phyloP scores from a whole-genome alignment of 2,888 invertebrate species.

The Psococerastis gibbosa region DNA sequence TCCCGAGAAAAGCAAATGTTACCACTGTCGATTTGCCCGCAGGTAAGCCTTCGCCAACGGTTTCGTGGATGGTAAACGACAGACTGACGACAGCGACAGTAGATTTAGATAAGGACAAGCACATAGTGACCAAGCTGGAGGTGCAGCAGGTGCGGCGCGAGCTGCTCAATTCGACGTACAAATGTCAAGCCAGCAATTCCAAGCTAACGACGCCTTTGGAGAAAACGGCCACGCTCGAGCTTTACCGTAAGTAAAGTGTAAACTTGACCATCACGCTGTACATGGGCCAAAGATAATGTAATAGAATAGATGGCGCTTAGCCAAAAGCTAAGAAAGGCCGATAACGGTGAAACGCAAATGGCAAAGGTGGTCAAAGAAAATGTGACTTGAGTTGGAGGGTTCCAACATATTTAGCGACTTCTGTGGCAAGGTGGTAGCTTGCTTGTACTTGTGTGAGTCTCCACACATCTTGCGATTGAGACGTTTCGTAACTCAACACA shows the following conservation, averaged over 20 bases:
- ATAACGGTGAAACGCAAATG: no score
- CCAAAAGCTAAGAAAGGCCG: no score
- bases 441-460: no score
- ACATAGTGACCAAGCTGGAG: slow-evolving; percentile 61
- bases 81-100: slow-evolving; percentile 50
- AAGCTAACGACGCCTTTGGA: slow-evolving; percentile 69
- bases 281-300: not conserved
- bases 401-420: no score
- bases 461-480: no score
- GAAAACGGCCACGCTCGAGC: slow-evolving; percentile 61
- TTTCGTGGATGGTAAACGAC: slow-evolving; percentile 63
- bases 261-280: slow-evolving; percentile 8
- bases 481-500: no score
- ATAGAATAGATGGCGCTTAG: no score
- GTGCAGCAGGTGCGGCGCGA: slow-evolving; percentile 51
- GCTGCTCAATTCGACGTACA: slow-evolving; percentile 68
- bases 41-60: slow-evolving; percentile 71
- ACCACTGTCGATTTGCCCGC: no score
- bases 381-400: no score
- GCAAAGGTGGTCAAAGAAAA: no score
- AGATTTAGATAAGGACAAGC: slow-evolving; percentile 47
- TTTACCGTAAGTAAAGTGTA: slow-evolving; percentile 50
- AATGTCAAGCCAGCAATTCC: slow-evolving; percentile 73
- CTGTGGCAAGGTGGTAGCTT: no score
- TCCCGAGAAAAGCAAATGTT: no score